Conservation (phyloP, 2,888 invertebrate genomes). For the Nesidiocoris tenuis region DNA sequence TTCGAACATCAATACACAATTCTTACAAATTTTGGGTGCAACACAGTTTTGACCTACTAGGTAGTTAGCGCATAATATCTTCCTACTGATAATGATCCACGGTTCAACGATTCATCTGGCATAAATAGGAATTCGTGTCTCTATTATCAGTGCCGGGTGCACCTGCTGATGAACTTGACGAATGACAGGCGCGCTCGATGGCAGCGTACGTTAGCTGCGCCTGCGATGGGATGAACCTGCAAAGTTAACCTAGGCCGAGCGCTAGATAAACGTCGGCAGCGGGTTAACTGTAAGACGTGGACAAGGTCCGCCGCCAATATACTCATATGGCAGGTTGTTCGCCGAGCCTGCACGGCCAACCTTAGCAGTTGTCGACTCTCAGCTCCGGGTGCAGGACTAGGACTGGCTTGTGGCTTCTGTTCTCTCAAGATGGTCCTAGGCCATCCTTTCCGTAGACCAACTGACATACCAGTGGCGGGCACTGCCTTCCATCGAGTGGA, state of each 20-base stretch:
- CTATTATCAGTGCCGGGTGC: no score
- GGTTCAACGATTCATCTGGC: no score
- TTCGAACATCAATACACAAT: no score
- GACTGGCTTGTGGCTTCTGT: not conserved
- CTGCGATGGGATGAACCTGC: not conserved
- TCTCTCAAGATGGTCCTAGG: constrained; percentile 26
- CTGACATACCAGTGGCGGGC: constrained; percentile 13
- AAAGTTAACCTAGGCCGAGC: not conserved
- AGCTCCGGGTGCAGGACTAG: no score
- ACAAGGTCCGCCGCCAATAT: constrained; percentile 35
- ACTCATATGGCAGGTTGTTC: constrained; percentile 36
- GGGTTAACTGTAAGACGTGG: constrained; percentile 36
- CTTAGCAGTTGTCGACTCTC: not conserved
- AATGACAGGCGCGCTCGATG: no score
- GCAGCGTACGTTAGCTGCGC: no score
- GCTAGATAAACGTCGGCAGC: not conserved
- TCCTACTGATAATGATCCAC: no score
- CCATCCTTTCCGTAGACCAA: constrained; percentile 13
- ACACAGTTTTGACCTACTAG: no score
- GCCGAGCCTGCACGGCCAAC: not conserved
- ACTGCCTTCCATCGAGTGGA: not conserved
- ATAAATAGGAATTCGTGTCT: no score
- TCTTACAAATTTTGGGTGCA: no score
- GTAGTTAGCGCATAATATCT: no score
- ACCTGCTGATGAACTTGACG: no score